phyloP scores from a whole-genome alignment of 2,888 invertebrate species.

The Plagodis dolabraria region DNA sequence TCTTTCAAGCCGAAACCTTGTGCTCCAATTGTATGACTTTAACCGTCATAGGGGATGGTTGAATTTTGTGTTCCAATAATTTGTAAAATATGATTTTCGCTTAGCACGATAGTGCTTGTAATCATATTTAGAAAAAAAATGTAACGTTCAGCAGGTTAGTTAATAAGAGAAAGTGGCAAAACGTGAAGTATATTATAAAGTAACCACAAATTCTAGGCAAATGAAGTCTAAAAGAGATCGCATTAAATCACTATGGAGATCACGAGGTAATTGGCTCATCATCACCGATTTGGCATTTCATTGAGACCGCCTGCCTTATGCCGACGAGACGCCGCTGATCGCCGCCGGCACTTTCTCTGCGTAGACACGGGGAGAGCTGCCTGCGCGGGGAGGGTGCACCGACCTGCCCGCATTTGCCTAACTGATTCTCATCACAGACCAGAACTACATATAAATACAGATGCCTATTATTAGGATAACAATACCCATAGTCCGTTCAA shows the following conservation, averaged over 20 bases:
- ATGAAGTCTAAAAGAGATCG: constrained; percentile 1
- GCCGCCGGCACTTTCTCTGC: constrained; percentile 22
- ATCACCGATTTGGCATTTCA: constrained; percentile 7
- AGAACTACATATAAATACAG: constrained; percentile 5
- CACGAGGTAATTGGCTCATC: constrained; percentile 7
- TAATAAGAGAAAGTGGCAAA: constrained; percentile 1
- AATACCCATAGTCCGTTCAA: constrained; percentile 19
- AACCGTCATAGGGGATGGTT: no score
- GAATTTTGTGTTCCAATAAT: no score
- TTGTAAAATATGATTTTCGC: no score
- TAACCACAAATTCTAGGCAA: neutral
- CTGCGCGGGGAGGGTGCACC: constrained; percentile 11
- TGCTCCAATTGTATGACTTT: no score
- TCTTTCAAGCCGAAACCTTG: no score
- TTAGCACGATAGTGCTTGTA: no score
- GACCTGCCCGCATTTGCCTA: constrained; percentile 16
- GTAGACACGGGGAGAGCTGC: neutral
- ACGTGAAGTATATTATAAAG: neutral
- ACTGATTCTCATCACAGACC: constrained; percentile 16
- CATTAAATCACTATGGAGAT: constrained; percentile 2
- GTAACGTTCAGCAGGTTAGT: no score
- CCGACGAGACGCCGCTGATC: neutral
- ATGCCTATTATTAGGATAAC: constrained; percentile 16
- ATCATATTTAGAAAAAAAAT: no score
- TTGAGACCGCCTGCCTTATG: neutral